Conservation (phyloP, 2,888 invertebrate species). For the Branchellion lobata region DNA sequence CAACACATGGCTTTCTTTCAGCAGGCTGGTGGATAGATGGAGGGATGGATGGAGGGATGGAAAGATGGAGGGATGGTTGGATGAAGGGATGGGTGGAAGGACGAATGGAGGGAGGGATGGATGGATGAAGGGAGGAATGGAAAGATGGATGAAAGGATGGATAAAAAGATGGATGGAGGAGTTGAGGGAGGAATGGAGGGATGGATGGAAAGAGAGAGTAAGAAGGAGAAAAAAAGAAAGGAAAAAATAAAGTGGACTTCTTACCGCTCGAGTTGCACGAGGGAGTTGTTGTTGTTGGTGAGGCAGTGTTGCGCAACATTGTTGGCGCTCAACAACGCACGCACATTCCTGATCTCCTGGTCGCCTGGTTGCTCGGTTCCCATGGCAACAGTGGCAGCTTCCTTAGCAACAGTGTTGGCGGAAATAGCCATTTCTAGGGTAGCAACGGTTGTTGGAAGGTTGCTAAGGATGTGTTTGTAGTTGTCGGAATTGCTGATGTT, state of each 20-base stretch:
- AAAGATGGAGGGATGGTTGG: too few species aligned
- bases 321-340: background rate
- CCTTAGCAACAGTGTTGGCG: background rate
- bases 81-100: too few species aligned
- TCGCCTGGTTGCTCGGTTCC: background rate
- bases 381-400: background rate
- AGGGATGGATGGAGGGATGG: too few species aligned
- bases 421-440: background rate
- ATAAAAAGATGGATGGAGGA: too few species aligned
- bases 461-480: background rate
- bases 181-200: too few species aligned
- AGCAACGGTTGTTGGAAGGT: background rate
- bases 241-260: background rate
- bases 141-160: too few species aligned
- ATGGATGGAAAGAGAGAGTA: too few species aligned
- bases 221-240: background rate
- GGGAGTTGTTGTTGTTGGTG: background rate
- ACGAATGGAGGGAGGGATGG: too few species aligned
- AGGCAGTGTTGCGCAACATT: background rate
- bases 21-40: too few species aligned
- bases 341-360: constrained; percentile 9
- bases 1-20: background rate
- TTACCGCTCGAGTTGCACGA: constrained; percentile 3
- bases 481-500: background rate
- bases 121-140: too few species aligned